Conservation (phyloP, 2,888 invertebrate genomes). For the Microplitis deprimator region DNA sequence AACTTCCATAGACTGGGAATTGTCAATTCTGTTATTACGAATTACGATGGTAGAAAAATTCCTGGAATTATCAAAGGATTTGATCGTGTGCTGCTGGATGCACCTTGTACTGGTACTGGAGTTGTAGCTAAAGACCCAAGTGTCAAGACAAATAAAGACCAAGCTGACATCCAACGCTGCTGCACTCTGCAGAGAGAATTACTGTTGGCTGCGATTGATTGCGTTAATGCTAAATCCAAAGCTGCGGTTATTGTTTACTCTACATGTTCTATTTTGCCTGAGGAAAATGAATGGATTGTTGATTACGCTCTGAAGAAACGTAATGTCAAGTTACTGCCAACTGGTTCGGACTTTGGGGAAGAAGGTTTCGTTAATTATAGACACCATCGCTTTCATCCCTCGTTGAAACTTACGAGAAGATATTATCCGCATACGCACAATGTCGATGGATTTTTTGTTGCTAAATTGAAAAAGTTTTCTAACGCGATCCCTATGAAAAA, state of each 20-base stretch:
- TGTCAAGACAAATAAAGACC: slow-evolving; percentile 94
- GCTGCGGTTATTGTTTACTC: slow-evolving; percentile 98
- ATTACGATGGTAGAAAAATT: slow-evolving; percentile 91
- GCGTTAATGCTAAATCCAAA: slow-evolving; percentile 90
- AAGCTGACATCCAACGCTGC: slow-evolving; percentile 91
- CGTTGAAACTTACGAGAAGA: slow-evolving; percentile 87
- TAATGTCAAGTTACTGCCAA: slow-evolving; percentile 93
- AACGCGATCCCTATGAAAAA: slow-evolving; percentile 77
- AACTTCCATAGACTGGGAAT: slow-evolving; percentile 98
- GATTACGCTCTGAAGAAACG: slow-evolving; percentile 95
- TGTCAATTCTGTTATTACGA: slow-evolving; percentile 91
- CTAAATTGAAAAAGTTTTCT: slow-evolving; percentile 96
- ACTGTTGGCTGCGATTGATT: slow-evolving; percentile 96
- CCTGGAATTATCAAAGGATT: slow-evolving; percentile 90
- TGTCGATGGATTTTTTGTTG: slow-evolving; percentile 99
- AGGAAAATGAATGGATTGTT: slow-evolving; percentile 98
- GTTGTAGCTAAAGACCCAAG: slow-evolving; percentile 97
- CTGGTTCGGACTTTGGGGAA: slow-evolving; percentile 95
- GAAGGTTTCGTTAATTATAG: slow-evolving; percentile 94
- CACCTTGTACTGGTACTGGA: slow-evolving; percentile 98
- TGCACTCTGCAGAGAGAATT: slow-evolving; percentile 94
- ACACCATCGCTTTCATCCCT: slow-evolving; percentile 90
- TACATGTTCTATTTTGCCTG: slow-evolving; percentile 97
- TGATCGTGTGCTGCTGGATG: slow-evolving; percentile 95
- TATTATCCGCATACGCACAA: slow-evolving; percentile 99